phyloP scores from a whole-genome alignment of 2,797 vertebrate genomes.

The Salarias fasciatus region DNA sequence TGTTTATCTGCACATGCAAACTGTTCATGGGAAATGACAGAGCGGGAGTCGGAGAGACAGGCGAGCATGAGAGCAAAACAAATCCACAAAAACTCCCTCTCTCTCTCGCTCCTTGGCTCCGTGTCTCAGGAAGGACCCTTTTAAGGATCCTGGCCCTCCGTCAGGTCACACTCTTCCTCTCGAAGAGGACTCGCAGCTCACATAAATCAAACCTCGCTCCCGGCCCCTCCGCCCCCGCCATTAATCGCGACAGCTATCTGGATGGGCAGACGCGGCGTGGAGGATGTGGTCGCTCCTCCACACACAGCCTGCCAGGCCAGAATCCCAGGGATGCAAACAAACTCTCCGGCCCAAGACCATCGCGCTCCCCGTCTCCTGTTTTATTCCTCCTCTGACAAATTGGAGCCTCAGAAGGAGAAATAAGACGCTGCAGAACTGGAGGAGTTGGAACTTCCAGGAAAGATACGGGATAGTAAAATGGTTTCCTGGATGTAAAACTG shows the following conservation, averaged over 20 bases:
- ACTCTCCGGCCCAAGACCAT: slow-evolving; percentile 36
- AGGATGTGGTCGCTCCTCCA: slow-evolving; percentile 61
- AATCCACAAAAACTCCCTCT: slow-evolving; percentile 13
- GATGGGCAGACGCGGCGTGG: slow-evolving; percentile 38
- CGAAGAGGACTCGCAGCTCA: slow-evolving; percentile 34
- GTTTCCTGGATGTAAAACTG: slow-evolving; percentile 57
- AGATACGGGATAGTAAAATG: slow-evolving; percentile 32
- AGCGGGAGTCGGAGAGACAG: neutral
- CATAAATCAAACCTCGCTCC: slow-evolving; percentile 10
- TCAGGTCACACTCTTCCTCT: slow-evolving; percentile 51
- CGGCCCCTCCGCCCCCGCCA: slow-evolving; percentile 22
- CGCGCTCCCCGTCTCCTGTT: slow-evolving; percentile 16
- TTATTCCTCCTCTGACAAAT: slow-evolving; percentile 33
- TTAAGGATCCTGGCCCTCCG: slow-evolving; percentile 48
- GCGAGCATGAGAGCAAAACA: slow-evolving; percentile 17
- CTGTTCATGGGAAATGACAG: slow-evolving; percentile 22
- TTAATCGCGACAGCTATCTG: slow-evolving; percentile 66
- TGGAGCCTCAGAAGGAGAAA: slow-evolving; percentile 39
- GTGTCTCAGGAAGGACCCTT: slow-evolving; percentile 48
- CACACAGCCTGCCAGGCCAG: slow-evolving; percentile 15
- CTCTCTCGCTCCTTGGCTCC: slow-evolving; percentile 34
- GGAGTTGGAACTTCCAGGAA: slow-evolving; percentile 45
- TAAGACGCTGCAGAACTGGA: slow-evolving; percentile 39
- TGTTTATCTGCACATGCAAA: slow-evolving; percentile 29
- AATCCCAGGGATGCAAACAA: slow-evolving; percentile 43